These are phyloP conservation scores for Cebidichthys violaceus DNA, from an alignment of 2,113 vertebrate species.

Conservation along the genomic window DNA sequence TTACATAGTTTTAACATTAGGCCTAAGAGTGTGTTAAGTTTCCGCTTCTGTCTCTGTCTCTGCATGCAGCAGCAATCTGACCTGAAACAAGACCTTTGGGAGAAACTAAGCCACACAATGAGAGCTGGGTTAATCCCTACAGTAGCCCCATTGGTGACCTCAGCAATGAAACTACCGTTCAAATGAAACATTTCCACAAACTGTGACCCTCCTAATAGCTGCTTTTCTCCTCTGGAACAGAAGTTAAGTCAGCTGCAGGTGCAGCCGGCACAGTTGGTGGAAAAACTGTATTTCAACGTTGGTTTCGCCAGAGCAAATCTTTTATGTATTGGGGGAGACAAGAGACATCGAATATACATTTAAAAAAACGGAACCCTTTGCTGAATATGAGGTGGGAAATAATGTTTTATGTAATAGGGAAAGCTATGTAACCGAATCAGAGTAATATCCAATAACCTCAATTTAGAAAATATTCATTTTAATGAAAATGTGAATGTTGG, in stretches of 20 bases:
- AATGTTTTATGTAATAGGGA: not conserved
- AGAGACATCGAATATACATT: slow-evolving; percentile 23
- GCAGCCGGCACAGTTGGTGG: slow-evolving; percentile 7
- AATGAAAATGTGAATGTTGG: not conserved
- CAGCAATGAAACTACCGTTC: slow-evolving; percentile 24
- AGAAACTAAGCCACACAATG: slow-evolving; percentile 20
- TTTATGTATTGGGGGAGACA: slow-evolving; percentile 19
- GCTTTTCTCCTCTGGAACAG: slow-evolving; percentile 18
- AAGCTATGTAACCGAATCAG: not conserved
- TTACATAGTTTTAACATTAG: slow-evolving; percentile 14
- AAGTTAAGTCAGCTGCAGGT: slow-evolving; percentile 27
- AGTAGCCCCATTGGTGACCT: slow-evolving; percentile 44
- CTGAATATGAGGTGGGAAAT: slow-evolving; percentile 22
- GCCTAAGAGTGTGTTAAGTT: not conserved
- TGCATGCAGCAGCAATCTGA: slow-evolving; percentile 48
- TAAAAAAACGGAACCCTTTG: slow-evolving; percentile 21
- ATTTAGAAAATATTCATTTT: not conserved
- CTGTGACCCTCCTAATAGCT: not conserved
- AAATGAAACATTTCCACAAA: slow-evolving; percentile 45
- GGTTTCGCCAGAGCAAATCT: slow-evolving; percentile 22
- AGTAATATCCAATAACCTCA: not conserved
- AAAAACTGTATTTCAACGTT: slow-evolving; percentile 37
- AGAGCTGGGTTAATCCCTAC: slow-evolving; percentile 27
- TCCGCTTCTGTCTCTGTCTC: slow-evolving; percentile 24
- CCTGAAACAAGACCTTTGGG: slow-evolving; percentile 26